Conservation (phyloP, 2,797 vertebrate species). For the Hoplostethus atlanticus region DNA sequence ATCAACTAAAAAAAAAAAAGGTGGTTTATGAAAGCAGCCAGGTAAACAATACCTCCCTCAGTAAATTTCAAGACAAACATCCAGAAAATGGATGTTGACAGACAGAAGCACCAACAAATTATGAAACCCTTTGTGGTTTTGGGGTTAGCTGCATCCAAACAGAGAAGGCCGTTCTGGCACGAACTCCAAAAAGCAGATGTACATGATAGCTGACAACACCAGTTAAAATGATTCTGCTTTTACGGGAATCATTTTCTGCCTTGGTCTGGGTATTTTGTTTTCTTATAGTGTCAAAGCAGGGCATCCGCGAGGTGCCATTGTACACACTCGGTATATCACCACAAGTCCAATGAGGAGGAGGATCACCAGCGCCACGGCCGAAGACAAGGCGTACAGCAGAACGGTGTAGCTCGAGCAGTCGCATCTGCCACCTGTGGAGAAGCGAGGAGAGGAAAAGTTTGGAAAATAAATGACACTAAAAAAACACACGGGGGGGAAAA, state of each 20-base stretch:
- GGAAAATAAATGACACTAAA: neutral
- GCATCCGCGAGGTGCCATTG: no score
- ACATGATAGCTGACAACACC: neutral
- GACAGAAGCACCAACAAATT: constrained; percentile 21
- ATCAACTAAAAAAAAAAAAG: neutral
- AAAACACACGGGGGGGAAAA: no score
- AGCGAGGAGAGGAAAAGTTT: neutral
- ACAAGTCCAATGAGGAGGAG: constrained; percentile 52
- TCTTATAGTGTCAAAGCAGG: neutral
- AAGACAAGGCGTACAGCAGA: constrained; percentile 76
- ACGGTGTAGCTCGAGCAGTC: constrained; percentile 67
- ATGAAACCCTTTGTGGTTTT: constrained; percentile 63
- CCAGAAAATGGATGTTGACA: constrained; percentile 10
- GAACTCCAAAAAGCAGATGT: constrained; percentile 46
- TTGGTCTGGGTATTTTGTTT: no score
- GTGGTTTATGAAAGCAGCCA: no score
- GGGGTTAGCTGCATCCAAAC: constrained; percentile 48
- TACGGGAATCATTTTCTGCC: no score
- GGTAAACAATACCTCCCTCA: neutral
- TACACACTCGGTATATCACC: constrained; percentile 70
- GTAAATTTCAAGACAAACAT: constrained; percentile 18
- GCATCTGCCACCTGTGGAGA: constrained; percentile 58
- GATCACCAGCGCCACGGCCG: constrained; percentile 67
- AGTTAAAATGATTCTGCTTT: neutral
- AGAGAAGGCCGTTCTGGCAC: constrained; percentile 40